Evolutionary conservation across 2,113 vertebrate genomes (phyloP).

Genomic region (Bubalus kerabau): DNA sequence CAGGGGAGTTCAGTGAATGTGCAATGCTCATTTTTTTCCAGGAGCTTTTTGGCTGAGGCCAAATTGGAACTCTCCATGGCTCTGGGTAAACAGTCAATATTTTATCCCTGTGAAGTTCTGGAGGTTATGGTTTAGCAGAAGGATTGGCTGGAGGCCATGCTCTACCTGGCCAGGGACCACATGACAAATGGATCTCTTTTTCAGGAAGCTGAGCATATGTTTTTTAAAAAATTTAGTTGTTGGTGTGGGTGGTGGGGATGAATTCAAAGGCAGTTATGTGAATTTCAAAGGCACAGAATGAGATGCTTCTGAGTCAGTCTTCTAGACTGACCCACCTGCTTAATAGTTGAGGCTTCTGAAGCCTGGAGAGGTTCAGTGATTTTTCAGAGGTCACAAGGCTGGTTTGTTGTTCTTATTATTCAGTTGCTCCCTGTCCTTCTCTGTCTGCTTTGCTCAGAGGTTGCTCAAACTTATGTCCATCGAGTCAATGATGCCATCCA

Average conservation of each 20-base stretch:
- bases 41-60: not conserved
- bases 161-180: not conserved
- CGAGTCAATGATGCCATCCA: not conserved
- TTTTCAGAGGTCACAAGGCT: not conserved
- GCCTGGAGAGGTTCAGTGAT: not conserved
- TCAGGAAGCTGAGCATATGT: not conserved
- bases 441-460: not conserved
- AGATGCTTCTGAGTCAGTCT: not conserved
- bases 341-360: not conserved
- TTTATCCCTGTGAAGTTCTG: not conserved
- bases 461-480: not conserved
- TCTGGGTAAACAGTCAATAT: not conserved
- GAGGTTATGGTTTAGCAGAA: not conserved
- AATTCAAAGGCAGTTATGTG: not conserved
- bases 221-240: not conserved
- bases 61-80: not conserved
- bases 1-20: not conserved
- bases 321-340: not conserved
- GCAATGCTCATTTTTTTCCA: not conserved
- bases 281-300: not conserved
- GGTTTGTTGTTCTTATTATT: not conserved
- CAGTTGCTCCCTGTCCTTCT: not conserved
- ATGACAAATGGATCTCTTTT: not conserved
- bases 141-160: not conserved
- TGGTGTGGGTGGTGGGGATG: not conserved